Percentiles rank a stretch among this genome's conserved stretches.
Evolutionary conservation across 2,113 vertebrate genomes (phyloP).

Genomic region (Sardina pilchardus): DNA sequence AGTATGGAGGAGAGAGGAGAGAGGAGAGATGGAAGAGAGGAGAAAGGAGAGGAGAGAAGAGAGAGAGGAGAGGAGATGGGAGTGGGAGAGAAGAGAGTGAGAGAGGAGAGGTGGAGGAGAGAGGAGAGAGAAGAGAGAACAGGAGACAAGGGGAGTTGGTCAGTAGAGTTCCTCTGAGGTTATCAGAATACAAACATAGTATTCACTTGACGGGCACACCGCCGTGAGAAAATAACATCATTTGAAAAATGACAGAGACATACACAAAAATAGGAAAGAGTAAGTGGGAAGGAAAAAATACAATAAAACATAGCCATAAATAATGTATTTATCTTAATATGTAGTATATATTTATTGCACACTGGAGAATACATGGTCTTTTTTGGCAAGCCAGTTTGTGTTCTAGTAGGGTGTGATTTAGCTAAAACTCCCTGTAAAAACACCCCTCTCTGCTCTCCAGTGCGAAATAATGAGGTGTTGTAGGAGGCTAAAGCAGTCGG

Average conservation of each 20-base stretch:
- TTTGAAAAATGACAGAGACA: too few relatives aligned
- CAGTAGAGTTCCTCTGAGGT: neutral
- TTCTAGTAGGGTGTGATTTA: neutral
- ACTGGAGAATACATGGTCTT: neutral
- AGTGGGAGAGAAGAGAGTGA: neutral
- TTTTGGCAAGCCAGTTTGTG: neutral
- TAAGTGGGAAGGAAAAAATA: neutral
- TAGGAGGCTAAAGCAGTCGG: neutral
- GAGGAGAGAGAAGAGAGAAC: too few relatives aligned
- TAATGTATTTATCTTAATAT: neutral
- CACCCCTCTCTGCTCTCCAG: neutral
- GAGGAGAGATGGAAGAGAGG: neutral
- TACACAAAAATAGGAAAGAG: too few relatives aligned
- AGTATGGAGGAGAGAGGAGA: slow-evolving; percentile 12
- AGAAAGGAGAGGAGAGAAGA: neutral
- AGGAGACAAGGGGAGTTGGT: neutral
- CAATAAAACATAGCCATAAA: neutral
- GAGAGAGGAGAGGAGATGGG: neutral
- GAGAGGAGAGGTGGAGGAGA: too few relatives aligned
- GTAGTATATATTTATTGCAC: neutral
- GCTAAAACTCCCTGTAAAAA: neutral
- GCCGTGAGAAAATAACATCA: too few relatives aligned
- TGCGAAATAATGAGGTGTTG: neutral
- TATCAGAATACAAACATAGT: too few relatives aligned
- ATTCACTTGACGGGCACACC: too few relatives aligned